Evolutionary conservation across 2,888 invertebrate species (phyloP).

Genomic region (Cataglyphis altisquamis): DNA sequence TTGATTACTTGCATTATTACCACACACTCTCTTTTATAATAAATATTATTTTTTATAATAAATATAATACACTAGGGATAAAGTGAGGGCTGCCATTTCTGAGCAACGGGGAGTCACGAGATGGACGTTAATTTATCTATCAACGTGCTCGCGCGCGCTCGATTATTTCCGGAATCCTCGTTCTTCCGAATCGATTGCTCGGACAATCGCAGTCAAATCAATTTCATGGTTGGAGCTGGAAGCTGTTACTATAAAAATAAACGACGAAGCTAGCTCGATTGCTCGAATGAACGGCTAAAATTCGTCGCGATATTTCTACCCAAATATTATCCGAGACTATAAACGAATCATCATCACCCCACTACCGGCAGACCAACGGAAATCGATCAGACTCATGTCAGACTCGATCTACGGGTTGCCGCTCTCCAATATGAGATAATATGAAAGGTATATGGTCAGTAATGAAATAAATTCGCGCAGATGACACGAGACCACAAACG

Average conservation of each 20-base stretch:
- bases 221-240: conserved; percentile 43
- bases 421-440: conserved; percentile 36
- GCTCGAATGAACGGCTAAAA: conserved; percentile 41
- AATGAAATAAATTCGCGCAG: conserved; percentile 57
- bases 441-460: conserved; percentile 17
- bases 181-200: conserved; percentile 25
- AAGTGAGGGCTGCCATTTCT: neutral
- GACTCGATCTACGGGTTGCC: conserved; percentile 67
- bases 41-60: conserved; percentile 20
- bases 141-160: conserved; percentile 6
- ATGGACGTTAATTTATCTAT: conserved; percentile 36
- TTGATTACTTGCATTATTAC: conserved; percentile 1
- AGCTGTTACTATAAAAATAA: conserved; percentile 48
- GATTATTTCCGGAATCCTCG: conserved; percentile 38
- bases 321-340: conserved; percentile 46
- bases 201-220: conserved; percentile 38
- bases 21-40: conserved; percentile 1
- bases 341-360: conserved; percentile 39
- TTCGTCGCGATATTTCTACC: conserved; percentile 49
- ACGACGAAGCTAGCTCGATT: conserved; percentile 33
- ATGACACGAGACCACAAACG: conserved; percentile 2
- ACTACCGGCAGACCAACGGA: conserved; percentile 52
- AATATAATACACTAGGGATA: conserved; percentile 25
- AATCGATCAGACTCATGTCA: conserved; percentile 57
- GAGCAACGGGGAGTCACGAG: conserved; percentile 1